Evolutionary conservation across 2,888 invertebrate species (phyloP), one percentile per base, ranked within the genome.

Genomic region (Bugula neritina): DNA sequence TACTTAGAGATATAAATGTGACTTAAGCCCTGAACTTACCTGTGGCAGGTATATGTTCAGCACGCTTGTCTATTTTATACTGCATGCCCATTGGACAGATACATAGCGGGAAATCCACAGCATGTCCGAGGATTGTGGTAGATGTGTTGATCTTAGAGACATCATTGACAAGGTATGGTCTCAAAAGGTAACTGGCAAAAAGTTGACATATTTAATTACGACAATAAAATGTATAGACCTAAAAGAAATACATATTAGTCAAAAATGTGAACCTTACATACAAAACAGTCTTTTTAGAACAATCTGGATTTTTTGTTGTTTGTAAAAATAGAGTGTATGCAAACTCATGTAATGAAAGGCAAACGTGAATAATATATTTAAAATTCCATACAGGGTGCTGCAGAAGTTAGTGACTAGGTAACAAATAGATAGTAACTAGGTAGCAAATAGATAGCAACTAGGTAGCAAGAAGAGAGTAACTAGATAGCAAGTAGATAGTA

Each of bases 61-160:
- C 95, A 23, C 92, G 91, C 0, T 90, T 89, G 86, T 94, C 92
- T 0, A 94, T 94, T 91, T 95, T 90, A 78, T 88, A 88, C 83
- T 94, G 94, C 92, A 94, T 92, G 0, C 94, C 94, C 0, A 93
- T 90, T 0, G 95, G 94, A 0, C 94, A 89, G 74, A 94, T 88
- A 10, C 92, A 94, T n/a, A 86, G 78, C 0, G 86, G 86, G 85
- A 92, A 89, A 0, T 89, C 85, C 0, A 92, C 85, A 73, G 86
- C 86, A 52, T 87, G 82, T 0, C 91, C 91, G 31, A 92, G 85
- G 54, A 91, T 73, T 69, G 78, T 76, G 72, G 78, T 75, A 69
- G 72, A 71, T 35, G 89, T 85, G 78, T 90, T 88, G 77, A 90
- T 85, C 25, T 86, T 84, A 0, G 89, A 88, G 0, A 93, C 91